A percentile compares a stretch with the other conserved stretches of the same genome.
phyloP scores from a whole-genome alignment of 2,797 vertebrate genomes.

The Acipenser transmontanus region DNA sequence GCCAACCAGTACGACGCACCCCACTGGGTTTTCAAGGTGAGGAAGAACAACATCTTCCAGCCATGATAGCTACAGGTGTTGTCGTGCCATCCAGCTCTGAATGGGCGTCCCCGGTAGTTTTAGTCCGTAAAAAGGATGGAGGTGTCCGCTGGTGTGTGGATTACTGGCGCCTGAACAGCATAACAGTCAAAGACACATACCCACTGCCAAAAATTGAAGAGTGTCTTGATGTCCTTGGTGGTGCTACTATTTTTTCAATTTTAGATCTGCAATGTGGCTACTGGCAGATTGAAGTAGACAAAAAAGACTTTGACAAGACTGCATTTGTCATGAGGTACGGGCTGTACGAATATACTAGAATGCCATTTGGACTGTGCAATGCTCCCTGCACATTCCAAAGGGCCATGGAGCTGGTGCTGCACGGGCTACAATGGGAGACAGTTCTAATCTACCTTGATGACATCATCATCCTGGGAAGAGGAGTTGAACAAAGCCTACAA shows the following conservation, averaged over 20 bases:
- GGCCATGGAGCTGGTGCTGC: background rate
- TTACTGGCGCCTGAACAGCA: background rate
- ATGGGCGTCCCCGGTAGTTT: too few relatives aligned
- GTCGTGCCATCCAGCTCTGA: too few relatives aligned
- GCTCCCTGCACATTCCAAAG: too few relatives aligned
- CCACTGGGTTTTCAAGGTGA: too few relatives aligned
- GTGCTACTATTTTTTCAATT: background rate
- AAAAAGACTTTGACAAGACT: background rate
- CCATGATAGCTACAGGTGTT: too few relatives aligned
- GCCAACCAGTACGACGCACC: too few relatives aligned
- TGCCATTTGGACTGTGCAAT: too few relatives aligned
- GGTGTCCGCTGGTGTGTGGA: background rate
- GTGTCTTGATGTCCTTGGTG: background rate
- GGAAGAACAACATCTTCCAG: too few relatives aligned
- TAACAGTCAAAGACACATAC: background rate
- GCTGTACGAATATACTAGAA: background rate
- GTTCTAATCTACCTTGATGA: too few relatives aligned
- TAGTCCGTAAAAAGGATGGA: too few relatives aligned
- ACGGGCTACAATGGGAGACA: background rate
- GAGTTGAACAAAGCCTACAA: too few relatives aligned
- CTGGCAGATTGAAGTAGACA: background rate
- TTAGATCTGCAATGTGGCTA: background rate
- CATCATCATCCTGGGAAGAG: too few relatives aligned
- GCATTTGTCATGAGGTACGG: background rate
- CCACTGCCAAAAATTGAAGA: conserved; percentile 1